Evolutionary conservation across 2,797 vertebrate genomes (phyloP), one percentile per base, ranked within the genome.

Genomic region (Peromyscus attwateri): DNA sequence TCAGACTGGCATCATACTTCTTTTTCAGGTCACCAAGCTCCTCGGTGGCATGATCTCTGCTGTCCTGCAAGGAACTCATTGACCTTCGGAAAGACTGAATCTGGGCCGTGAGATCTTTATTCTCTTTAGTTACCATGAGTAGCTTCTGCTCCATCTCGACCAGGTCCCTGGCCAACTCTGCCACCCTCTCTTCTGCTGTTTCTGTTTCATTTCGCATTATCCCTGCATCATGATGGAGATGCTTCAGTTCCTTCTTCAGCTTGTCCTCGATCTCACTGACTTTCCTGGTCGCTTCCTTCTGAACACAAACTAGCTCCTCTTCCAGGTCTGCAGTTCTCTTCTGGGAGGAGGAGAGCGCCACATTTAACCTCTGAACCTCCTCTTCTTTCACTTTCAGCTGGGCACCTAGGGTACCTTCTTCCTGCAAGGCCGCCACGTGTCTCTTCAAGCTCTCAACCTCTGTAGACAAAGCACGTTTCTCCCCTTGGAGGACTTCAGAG

Each of bases 141-240:
- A 99, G 97, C 91, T 98, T 99, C 98, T 99, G 99, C 29, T 99
- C 99, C 83, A 99, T 98, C 55, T 98, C 98, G 98, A 99, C 98
- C 96, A 99, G 98, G 98, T 99, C 99, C 55, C 97, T 98, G 19
- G 99, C 99, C 98, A 99, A 97, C 96, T 99, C 99, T 0, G 99
- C 99, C 73, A 99, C 99, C 97, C 99, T 99, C 98, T 99, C 99
- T 97, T 99, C 99, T 0, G 99, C 99, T 0, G 98, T 99, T 98
- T 99, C 99, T 0, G 99, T 99, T 98, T 99, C 99, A 0, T 99
- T 99, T 73, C 99, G 98, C 99, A 99, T 99, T 98, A 99, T 99
- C 3, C 99, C 99, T 4, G 99, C 99, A 91, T 99, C 99, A 97
- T 99, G 99, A 52, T 98, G 99, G 68, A 99, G 98, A 96, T 99